phyloP scores from a whole-genome alignment of 2,888 invertebrate genomes.

The Watsonalla cultraria region DNA sequence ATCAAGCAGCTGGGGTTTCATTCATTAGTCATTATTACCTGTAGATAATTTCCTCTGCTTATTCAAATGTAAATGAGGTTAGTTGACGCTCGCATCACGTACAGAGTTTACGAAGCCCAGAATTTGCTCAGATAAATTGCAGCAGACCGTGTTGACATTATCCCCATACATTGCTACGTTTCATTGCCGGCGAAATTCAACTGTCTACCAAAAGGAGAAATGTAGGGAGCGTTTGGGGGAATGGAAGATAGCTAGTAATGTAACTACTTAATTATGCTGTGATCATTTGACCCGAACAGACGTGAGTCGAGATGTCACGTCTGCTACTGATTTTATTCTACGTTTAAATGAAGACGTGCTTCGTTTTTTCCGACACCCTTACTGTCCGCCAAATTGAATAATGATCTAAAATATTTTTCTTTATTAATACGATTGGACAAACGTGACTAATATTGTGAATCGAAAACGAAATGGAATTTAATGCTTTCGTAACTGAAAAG shows the following conservation, averaged over 20 bases:
- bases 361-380: conserved; percentile 3
- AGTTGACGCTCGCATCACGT: conserved; percentile 48
- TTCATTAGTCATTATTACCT: conserved; percentile 35
- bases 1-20: conserved; percentile 18
- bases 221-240: not conserved
- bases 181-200: not conserved
- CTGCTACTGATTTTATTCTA: conserved; percentile 2
- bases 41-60: conserved; percentile 33
- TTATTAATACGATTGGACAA: too few relatives aligned
- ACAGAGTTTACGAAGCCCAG: conserved; percentile 38
- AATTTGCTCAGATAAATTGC: conserved; percentile 13
- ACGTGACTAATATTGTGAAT: too few relatives aligned
- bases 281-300: conserved; percentile 16
- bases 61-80: conserved; percentile 40
- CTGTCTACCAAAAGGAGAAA: not conserved
- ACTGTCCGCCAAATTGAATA: not conserved
- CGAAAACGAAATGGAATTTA: too few relatives aligned
- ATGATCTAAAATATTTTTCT: not conserved
- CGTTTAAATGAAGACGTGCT: conserved; percentile 9
- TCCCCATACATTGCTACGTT: conserved; percentile 19
- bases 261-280: conserved; percentile 25
- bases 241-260: not conserved
- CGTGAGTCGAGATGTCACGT: conserved; percentile 6
- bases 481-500: too few relatives aligned
- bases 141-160: conserved; percentile 19